phyloP scores from a whole-genome alignment of 2,113 vertebrate species.

The Ictalurus furcatus region DNA sequence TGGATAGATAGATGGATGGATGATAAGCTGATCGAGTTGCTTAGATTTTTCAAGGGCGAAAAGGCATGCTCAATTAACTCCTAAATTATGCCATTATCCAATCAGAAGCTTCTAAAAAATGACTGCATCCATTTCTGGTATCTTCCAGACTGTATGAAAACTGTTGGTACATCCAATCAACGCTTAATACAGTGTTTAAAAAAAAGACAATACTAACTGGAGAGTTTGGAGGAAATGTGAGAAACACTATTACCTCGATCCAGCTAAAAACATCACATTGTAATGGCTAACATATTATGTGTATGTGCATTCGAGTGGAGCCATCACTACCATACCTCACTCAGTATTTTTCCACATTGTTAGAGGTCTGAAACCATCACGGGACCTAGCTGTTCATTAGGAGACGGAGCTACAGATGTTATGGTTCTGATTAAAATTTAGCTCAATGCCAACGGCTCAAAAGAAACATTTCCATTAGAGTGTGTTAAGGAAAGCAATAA shows the following conservation, averaged over 20 bases:
- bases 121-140: no score
- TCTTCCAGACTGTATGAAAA: neutral
- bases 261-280: neutral
- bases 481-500: neutral
- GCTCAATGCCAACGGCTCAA: neutral
- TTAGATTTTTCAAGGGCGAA: no score
- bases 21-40: no score
- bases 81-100: no score
- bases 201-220: neutral
- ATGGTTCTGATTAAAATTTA: conserved; percentile 60
- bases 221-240: neutral
- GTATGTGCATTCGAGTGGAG: neutral
- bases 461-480: conserved; percentile 17
- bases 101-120: no score
- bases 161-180: neutral
- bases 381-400: conserved; percentile 52
- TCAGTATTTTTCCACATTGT: conserved; percentile 11
- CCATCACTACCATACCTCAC: neutral
- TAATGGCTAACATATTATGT: neutral
- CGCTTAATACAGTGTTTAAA: neutral
- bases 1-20: no score
- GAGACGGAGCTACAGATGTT: conserved; percentile 65
- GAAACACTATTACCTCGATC: neutral
- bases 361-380: conserved; percentile 22
- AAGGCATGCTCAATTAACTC: no score